Conservation (phyloP, 2,888 invertebrate genomes). For the Phalera bucephala region DNA sequence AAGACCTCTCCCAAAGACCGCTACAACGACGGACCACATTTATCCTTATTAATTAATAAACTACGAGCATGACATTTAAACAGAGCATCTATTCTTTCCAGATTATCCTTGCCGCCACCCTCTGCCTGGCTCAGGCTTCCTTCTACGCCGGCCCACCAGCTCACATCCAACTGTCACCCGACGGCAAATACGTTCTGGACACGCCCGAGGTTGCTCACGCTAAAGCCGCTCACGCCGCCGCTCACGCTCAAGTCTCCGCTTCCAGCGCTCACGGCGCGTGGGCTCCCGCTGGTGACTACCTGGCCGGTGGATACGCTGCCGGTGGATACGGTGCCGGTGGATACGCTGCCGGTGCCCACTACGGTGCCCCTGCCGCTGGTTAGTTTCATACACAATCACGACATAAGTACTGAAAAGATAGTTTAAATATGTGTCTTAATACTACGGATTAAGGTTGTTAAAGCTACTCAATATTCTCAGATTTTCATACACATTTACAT, state of each 20-base stretch:
- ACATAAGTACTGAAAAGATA: too few species aligned
- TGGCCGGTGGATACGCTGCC: conserved; percentile 43
- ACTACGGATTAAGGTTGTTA: too few species aligned
- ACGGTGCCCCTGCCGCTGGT: conserved; percentile 77
- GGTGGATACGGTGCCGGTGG: conserved; percentile 63
- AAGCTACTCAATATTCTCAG: too few species aligned
- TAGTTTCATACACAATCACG: too few species aligned
- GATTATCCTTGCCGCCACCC: conserved; percentile 75
- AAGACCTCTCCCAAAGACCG: too few species aligned
- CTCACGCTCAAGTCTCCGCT: conserved; percentile 65
- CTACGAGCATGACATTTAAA: background rate
- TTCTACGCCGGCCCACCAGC: conserved; percentile 78
- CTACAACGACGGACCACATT: too few species aligned
- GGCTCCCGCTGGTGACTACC: conserved; percentile 63
- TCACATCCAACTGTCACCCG: conserved; percentile 73
- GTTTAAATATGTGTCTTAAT: too few species aligned
- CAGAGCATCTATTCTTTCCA: conserved; percentile 31
- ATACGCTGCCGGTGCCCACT: conserved; percentile 51
- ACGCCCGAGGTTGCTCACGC: conserved; percentile 80
- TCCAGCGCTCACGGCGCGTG: conserved; percentile 73
- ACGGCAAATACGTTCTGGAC: conserved; percentile 81
- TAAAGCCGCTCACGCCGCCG: conserved; percentile 72
- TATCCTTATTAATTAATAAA: too few species aligned
- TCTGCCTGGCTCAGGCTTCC: conserved; percentile 80
- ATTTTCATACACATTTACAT: too few species aligned